Evolutionary conservation across 2,113 vertebrate species (phyloP), one percentile per base, ranked within the genome.

Genomic region (Apaloderma vittatum): DNA sequence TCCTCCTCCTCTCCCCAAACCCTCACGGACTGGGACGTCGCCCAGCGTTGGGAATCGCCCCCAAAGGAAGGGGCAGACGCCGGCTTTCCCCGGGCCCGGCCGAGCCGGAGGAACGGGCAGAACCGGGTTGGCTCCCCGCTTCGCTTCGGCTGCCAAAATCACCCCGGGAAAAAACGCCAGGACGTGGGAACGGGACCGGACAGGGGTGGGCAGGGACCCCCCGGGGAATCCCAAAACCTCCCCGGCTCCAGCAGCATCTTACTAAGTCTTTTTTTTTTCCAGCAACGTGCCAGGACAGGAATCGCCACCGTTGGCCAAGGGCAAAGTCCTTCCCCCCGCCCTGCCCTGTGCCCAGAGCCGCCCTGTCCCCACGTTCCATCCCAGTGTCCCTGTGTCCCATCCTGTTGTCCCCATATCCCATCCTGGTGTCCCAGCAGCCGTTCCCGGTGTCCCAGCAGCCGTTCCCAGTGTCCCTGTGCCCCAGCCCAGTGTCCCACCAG

Each of bases 101-200:
- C 5, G 4, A 89, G 84, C 95, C 2, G 18, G 93, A 82, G 51
- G 62, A 86, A 92, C 95, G 62, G 61, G 95, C 82, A 82, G 55
- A 94, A 96, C 95, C 30, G 14, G 40, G 37, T 73, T 36, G 92
- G 37, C 20, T 40, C 59, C 76, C 40, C 4, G 2, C 51, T 24
- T 29, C 9, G 7, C 63, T 70, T 8, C 8, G 1, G 1, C 67
- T 96, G 93, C 91, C 93, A 93, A 90, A 40, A 79, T 7, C 88
- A 27, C 32, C 17, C 73, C 37, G 5, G 85, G 81, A 90, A 66
- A 63, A 40, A 63, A 18, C 9, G 11, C 37, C 2, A 54, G 81
- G 90, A 68, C 58, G 32, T 90, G 94, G 78, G 86, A 94, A 95
- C 3, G 1, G 21, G 7, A 19, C 62, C 63, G 24, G n/a, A n/a